Base-by-base conservation (phyloP, 2,797 vertebrate species). In the Xiphorhynchus erythropygius region DNA sequence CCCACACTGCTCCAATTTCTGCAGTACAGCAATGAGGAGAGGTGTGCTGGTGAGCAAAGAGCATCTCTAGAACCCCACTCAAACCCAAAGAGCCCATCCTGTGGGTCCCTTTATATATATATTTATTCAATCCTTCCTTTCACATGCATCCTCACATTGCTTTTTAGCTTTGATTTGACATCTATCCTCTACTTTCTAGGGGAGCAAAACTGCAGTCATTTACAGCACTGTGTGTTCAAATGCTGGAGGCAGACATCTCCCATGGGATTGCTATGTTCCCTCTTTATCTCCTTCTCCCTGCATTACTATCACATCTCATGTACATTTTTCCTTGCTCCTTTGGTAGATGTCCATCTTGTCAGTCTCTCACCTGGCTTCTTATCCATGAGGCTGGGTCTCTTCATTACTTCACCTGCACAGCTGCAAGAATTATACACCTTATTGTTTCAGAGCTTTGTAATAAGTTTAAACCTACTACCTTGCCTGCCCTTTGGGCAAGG, bases 81-180 rank as follows among this genome's bases (percentile, higher is more conserved):
- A 59, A 39, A 82, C 42, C 46, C 18, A 33, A 27, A 67, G 25
- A 77, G 3, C 19, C 42, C 3, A 1, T 71, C 28, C 32, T 47
- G 1, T 22, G 11, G 4, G 11, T 41, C 19, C 18, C 18, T 91
- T 87, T 52, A 11, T 22, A 46, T 18, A 28, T 11, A 14, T 23
- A 18, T 65, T 53, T 73, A 27, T 76, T 73, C 18, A 18, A 14
- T 67, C 35, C 47, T 84, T 87, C 13, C 33, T 90, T 71, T 15
- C 12, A 35, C 0, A 0, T 41, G 27, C 37, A 39, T 47, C 46
- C 24, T 88, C 19, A 41, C 13, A 3, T 35, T 74, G n/a, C 25
- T 79, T 73, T 65, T 70, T 56, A 56, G 32, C 30, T 94, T 77
- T 64, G 23, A 60, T 30, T 44, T 28, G 19, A 41, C 8, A 47